phyloP scores from a whole-genome alignment of 2,113 vertebrate species.

The Chrysochloris asiatica region DNA sequence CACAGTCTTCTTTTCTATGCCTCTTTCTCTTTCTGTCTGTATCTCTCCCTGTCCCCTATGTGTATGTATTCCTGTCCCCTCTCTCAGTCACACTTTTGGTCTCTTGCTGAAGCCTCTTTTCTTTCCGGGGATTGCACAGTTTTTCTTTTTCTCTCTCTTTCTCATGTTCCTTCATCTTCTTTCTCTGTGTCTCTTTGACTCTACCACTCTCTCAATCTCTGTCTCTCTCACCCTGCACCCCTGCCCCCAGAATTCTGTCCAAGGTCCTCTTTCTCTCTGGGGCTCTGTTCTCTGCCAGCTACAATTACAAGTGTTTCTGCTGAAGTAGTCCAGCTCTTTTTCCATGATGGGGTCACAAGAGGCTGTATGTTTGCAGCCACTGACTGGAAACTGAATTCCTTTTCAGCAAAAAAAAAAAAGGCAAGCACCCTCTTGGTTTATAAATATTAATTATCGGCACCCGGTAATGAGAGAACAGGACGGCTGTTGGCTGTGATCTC shows the following conservation, averaged over 20 bases:
- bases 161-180: background rate
- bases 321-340: conserved; percentile 61
- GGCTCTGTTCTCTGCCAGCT: conserved; percentile 50
- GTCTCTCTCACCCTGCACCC: background rate
- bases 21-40: background rate
- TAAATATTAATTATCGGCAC: conserved; percentile 84
- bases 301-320: conserved; percentile 42
- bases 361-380: conserved; percentile 73
- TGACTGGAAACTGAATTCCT: conserved; percentile 77
- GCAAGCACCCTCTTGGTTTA: conserved; percentile 77
- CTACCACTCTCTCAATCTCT: background rate
- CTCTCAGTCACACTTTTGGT: background rate
- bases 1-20: background rate
- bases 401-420: conserved; percentile 66
- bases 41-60: background rate
- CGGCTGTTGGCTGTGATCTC: conserved; percentile 81
- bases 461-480: conserved; percentile 69
- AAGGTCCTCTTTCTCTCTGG: background rate
- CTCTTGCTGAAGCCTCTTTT: background rate
- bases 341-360: conserved; percentile 72
- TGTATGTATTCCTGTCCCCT: background rate
- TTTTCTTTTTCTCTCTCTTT: background rate
- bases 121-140: background rate
- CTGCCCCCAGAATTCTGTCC: background rate
- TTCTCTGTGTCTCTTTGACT: background rate